Evolutionary conservation across 2,888 invertebrate species (phyloP), one percentile per base, ranked within the genome.

Genomic region (Lithophane semibrunnea): DNA sequence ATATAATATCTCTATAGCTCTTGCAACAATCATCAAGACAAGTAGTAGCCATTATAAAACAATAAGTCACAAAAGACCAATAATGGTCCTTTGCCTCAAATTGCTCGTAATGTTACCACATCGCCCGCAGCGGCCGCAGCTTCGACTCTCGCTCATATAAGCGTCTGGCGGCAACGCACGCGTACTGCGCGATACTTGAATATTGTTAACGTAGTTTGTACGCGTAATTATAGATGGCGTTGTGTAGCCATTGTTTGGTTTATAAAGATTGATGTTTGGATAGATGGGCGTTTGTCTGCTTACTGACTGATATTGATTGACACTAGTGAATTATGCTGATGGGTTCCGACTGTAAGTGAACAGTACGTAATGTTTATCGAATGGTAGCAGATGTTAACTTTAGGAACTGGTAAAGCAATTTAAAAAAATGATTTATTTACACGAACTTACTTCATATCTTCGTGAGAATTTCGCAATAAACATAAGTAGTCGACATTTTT

Each of bases 161-260:
- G 73, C 71, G 66, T 75, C 72, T 60, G 72, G 75, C 75, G 37
- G 37, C 37, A 0, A 37, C 37, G 64, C 75, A 66, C 7, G 75
- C 73, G 75, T 66, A 66, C 56, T 67, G 61, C 61, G 8, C n/a
- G 54, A 42, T 65, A 69, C 65, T 70, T 54, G 29, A 66, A 70
- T 49, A 68, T 75, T 82, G 69, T 75, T 75, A 52, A 56, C 63
- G 58, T 84, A 81, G 78, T 90, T 73, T 72, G 0, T 56, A 44
- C 4, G 37, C 21, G 7, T 63, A 54, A 44, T 74, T 73, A 84
- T 54, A 89, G 89, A 87, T 89, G 89, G 90, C 87, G 87, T 16
- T 75, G 60, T 56, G 9, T 44, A 61, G 9, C 29, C 47, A 52
- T 79, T 76, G 61, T 82, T 69, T 66, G 47, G 65, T 52, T 64